Evolutionary conservation across 2,113 vertebrate species (phyloP).

Genomic region (Catharus minimus): DNA sequence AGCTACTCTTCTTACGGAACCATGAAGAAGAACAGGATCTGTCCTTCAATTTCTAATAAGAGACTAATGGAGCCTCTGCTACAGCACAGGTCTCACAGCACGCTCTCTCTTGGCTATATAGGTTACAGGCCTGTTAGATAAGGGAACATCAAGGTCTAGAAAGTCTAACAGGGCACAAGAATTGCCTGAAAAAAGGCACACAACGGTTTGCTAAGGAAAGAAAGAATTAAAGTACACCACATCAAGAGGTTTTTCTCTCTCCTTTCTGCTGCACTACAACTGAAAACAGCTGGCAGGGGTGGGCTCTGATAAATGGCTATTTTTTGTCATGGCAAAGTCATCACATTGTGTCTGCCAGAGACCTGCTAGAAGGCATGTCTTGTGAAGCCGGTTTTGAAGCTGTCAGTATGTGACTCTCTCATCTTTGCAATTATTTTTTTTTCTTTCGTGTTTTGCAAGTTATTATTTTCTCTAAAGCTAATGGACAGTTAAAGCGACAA

Average conservation of each 20-base stretch:
- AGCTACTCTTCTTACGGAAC: background rate
- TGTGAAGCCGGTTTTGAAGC: background rate
- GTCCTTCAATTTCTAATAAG: background rate
- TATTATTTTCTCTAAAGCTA: conserved; percentile 6
- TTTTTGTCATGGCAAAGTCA: background rate
- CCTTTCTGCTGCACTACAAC: background rate
- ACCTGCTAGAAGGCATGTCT: background rate
- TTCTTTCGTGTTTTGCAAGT: background rate
- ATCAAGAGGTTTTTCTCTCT: background rate
- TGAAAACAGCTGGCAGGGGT: background rate
- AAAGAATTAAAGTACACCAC: background rate
- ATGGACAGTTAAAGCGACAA: background rate
- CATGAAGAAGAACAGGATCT: background rate
- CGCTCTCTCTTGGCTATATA: background rate
- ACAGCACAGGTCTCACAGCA: background rate
- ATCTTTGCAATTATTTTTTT: background rate
- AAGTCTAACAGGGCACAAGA: background rate
- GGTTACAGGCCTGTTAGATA: background rate
- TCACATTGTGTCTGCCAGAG: background rate
- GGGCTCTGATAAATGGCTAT: background rate
- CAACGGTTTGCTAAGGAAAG: background rate
- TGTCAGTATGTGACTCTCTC: background rate
- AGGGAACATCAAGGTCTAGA: background rate
- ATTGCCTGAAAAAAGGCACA: background rate
- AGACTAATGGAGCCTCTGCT: background rate